phyloP scores from a whole-genome alignment of 2,888 invertebrate genomes.

The Cosmorhoe ocellata region DNA sequence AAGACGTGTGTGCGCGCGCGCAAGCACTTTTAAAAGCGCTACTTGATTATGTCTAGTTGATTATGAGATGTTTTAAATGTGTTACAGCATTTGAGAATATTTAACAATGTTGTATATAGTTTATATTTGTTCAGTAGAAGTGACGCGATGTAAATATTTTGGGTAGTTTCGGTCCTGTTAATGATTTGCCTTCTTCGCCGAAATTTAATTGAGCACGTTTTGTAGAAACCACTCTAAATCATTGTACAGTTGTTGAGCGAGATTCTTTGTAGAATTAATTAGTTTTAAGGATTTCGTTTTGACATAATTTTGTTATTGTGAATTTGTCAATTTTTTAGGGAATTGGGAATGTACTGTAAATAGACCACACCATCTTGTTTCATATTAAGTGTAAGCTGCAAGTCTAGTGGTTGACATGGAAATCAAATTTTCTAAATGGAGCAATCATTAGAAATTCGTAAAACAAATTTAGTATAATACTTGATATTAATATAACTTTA shows the following conservation, averaged over 20 bases:
- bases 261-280: slow-evolving; percentile 78
- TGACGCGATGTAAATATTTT: slow-evolving; percentile 72
- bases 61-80: slow-evolving; percentile 81
- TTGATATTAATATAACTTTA: slow-evolving; percentile 84
- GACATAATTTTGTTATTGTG: slow-evolving; percentile 83
- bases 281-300: slow-evolving; percentile 75
- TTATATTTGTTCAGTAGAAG: slow-evolving; percentile 80
- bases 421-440: slow-evolving; percentile 81
- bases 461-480: slow-evolving; percentile 81
- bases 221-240: slow-evolving; percentile 80
- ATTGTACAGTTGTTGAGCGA: slow-evolving; percentile 80
- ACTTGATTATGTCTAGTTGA: slow-evolving; percentile 77
- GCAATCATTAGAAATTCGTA: slow-evolving; percentile 81
- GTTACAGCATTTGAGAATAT: slow-evolving; percentile 82
- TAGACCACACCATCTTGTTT: slow-evolving; percentile 79
- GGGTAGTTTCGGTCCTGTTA: slow-evolving; percentile 57
- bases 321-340: slow-evolving; percentile 88
- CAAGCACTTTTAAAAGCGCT: slow-evolving; percentile 39
- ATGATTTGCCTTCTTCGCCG: slow-evolving; percentile 73
- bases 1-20: slow-evolving; percentile 37
- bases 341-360: slow-evolving; percentile 87
- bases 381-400: slow-evolving; percentile 71
- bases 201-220: slow-evolving; percentile 65
- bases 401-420: slow-evolving; percentile 79
- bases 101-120: slow-evolving; percentile 82